These are phyloP conservation scores for Haemorhous mexicanus DNA, from an alignment of 2,113 vertebrate species.

Conservation along the genomic window DNA sequence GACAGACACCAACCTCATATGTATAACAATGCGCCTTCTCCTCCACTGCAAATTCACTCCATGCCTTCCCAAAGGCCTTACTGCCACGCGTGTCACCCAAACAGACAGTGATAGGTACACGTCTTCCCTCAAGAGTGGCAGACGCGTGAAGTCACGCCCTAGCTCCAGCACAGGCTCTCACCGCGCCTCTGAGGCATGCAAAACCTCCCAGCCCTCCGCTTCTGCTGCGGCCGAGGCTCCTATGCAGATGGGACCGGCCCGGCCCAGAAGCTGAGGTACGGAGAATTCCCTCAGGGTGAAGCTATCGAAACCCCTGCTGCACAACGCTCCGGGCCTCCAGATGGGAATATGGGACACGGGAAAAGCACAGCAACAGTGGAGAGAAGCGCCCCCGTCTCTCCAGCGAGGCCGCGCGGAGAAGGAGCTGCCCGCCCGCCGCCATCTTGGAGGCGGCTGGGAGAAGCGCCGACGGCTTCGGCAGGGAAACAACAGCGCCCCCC, in stretches of 20 bases:
- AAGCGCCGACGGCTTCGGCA: rapidly evolving
- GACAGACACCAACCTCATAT: rapidly evolving
- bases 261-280: rapidly evolving
- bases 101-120: rapidly evolving
- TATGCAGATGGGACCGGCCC: background rate
- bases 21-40: rapidly evolving
- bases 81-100: rapidly evolving
- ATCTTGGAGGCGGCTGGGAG: background rate
- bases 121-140: background rate
- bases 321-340: rapidly evolving
- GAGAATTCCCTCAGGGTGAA: background rate
- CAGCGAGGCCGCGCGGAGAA: rapidly evolving
- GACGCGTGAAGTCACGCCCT: rapidly evolving
- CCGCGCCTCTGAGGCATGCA: rapidly evolving
- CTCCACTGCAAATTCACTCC: rapidly evolving
- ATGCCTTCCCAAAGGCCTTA: rapidly evolving
- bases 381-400: rapidly evolving
- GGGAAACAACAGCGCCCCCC: background rate
- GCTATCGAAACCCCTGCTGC: background rate
- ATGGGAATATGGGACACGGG: rapidly evolving
- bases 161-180: background rate
- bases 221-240: rapidly evolving
- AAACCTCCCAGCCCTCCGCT: rapidly evolving
- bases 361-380: rapidly evolving
- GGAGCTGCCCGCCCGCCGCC: rapidly evolving